phyloP scores from a whole-genome alignment of 2,797 vertebrate species.

The Chelonia mydas region DNA sequence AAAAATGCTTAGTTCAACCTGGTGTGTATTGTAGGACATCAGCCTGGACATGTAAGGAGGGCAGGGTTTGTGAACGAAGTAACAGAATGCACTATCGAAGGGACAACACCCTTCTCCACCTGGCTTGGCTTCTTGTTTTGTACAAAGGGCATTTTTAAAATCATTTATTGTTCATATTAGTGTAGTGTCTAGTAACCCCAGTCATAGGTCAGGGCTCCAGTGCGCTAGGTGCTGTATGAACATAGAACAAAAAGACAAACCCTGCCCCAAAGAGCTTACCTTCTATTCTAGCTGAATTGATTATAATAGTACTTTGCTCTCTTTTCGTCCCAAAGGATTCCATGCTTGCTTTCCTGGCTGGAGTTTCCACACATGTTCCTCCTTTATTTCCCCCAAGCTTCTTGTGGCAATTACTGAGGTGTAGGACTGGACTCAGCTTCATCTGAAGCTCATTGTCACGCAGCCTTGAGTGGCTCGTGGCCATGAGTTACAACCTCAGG shows the following conservation, averaged over 20 bases:
- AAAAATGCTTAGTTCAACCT: rapidly evolving
- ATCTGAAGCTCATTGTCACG: neutral
- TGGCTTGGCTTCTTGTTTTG: neutral
- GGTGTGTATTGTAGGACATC: neutral
- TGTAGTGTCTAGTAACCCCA: neutral
- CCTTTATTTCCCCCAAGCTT: neutral
- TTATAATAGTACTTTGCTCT: neutral
- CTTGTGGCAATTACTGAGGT: neutral
- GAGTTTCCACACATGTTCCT: neutral
- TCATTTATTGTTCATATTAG: neutral
- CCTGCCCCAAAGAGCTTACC: neutral
- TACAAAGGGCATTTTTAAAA: neutral
- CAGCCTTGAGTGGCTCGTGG: too few relatives aligned
- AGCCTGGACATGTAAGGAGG: neutral
- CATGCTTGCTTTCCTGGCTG: neutral
- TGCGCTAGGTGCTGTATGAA: neutral
- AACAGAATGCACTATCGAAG: neutral
- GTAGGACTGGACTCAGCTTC: neutral
- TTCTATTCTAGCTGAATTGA: neutral
- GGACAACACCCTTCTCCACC: rapidly evolving
- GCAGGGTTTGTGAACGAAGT: neutral
- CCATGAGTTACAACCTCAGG: too few relatives aligned
- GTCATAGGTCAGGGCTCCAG: neutral
- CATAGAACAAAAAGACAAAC: neutral
- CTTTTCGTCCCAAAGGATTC: neutral